Base-by-base conservation (phyloP, 37 sponge, comb jelly and placozoan species). In the Beroe forskalii region DNA sequence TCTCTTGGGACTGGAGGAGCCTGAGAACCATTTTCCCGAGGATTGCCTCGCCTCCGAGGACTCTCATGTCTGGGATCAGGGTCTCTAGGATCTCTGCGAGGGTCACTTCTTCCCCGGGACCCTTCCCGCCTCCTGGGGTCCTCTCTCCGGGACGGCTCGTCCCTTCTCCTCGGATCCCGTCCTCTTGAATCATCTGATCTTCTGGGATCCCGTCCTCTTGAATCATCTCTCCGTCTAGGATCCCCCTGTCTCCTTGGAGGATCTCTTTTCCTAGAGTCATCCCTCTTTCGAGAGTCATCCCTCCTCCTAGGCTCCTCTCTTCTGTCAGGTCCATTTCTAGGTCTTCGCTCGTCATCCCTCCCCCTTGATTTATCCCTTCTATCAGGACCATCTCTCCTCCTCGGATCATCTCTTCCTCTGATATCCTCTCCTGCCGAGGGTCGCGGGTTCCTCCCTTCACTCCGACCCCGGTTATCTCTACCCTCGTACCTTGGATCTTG, bases 241-340 rank as follows among this genome's bases (percentile, higher is more conserved):
- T 72, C 76, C 8, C 22, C 76, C 31, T 22, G 12, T 38, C 37
- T 28, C 8, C 40, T 36, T 31, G 40, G 40, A 8, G 4, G 39
- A 33, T 72, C 76, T 80, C 55, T 12, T 19, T 27, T 28, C 22
- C 55, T 39, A 42, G 86, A 48, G 30, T 80, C 86, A 1, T 39
- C 48, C 27, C 86, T 80, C 55, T 48, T 39, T 1, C 66, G 4
- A 6, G 66, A 27, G 31, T 64, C 55, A 3, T 80, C 86, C 27
- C 55, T 43, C 42, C 86, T 80, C 27, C 38, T 72, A 17, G 76
- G 38, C 3, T 72, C 38, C 9, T 72, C 76, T 72, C 76, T 28
- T 4, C 40, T 17, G 36, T 43, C 55, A 8, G 40, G 40, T 17
- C 86, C 38, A 25, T 43, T 1, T 43, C 86, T 80, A 0, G 43